phyloP scores from a whole-genome alignment of 2,888 invertebrate species.

The Stramonita haemastoma region DNA sequence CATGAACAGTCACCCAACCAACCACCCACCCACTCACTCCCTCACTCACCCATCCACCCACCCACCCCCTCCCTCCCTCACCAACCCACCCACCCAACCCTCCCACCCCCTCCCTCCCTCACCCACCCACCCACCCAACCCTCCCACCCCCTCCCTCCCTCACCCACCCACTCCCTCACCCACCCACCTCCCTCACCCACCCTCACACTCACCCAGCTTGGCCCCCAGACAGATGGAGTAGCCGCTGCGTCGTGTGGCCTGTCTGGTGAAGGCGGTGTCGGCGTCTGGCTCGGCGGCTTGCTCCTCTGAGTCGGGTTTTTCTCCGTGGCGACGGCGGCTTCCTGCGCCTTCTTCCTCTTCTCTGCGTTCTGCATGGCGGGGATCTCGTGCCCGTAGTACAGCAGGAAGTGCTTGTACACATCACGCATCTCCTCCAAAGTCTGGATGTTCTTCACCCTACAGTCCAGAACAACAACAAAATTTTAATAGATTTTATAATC shows the following conservation, averaged over 20 bases:
- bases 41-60: too few species aligned
- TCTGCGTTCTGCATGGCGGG: conserved; percentile 81
- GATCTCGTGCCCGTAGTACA: conserved; percentile 88
- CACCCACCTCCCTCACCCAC: too few species aligned
- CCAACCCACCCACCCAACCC: too few species aligned
- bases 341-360: conserved; percentile 66
- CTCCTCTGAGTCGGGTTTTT: conserved; percentile 72
- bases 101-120: too few species aligned
- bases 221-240: conserved; percentile 92
- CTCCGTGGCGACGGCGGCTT: conserved; percentile 56
- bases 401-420: conserved; percentile 92
- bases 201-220: conserved; percentile 81
- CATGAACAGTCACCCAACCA: too few species aligned
- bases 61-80: too few species aligned
- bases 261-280: conserved; percentile 82
- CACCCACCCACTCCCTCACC: too few species aligned
- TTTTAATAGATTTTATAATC: too few species aligned
- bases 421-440: conserved; percentile 92
- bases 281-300: conserved; percentile 55
- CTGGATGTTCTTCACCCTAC: conserved; percentile 72
- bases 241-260: conserved; percentile 90
- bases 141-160: too few species aligned
- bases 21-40: too few species aligned
- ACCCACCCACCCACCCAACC: too few species aligned
- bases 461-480: not conserved